Evolutionary conservation across 2,888 invertebrate genomes (phyloP).

Genomic region (Psylliodes chrysocephalus): DNA sequence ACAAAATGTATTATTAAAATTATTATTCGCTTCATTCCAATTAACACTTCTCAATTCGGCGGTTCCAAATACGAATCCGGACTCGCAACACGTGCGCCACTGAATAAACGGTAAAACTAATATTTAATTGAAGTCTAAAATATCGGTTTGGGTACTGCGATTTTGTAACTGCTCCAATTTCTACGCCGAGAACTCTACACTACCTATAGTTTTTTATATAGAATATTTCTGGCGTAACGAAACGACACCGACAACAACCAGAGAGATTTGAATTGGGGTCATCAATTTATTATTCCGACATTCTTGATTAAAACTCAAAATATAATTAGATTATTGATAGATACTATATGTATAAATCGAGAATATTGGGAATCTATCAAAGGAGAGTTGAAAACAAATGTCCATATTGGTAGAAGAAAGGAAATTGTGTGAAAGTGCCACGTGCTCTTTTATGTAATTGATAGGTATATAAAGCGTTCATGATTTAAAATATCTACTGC

Average conservation of each 20-base stretch:
- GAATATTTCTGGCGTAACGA: conserved; percentile 7
- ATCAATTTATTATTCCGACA: not conserved
- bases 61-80: no score
- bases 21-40: no score
- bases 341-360: not conserved
- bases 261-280: conserved; percentile 9
- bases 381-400: conserved; percentile 1
- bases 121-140: conserved; percentile 4
- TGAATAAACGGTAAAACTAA: not conserved
- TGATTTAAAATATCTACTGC: conserved; percentile 9
- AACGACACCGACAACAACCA: not conserved
- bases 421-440: conserved; percentile 9
- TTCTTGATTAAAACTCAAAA: not conserved
- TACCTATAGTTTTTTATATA: conserved; percentile 1
- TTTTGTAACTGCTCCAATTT: conserved; percentile 15
- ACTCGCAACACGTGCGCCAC: not conserved
- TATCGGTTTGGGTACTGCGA: not conserved
- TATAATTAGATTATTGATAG: not conserved
- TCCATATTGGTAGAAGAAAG: conserved; percentile 19
- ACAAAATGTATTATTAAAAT: no score
- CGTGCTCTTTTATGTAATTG: conserved; percentile 18
- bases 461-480: conserved; percentile 1
- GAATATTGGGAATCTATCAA: not conserved
- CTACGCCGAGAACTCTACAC: conserved; percentile 2
- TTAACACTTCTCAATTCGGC: no score